Percentiles rank a stretch among this genome's conserved stretches.
These are phyloP conservation scores for Elmis aenea DNA, from an alignment of 2,888 invertebrate genomes.

Conservation along the genomic window DNA sequence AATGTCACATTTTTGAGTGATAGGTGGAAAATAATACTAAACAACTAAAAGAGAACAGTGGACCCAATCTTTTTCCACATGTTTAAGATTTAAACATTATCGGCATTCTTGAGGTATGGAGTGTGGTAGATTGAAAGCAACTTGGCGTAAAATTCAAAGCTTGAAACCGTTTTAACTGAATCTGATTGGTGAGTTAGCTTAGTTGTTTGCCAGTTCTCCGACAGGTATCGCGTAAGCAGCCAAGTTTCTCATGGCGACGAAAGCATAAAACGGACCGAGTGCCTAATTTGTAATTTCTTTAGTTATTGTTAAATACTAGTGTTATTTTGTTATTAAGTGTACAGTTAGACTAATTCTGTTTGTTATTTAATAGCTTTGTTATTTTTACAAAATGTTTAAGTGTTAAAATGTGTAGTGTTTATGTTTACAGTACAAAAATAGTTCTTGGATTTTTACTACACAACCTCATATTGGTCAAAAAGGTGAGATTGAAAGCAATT, in stretches of 20 bases:
- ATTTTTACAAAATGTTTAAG: slow-evolving; percentile 27
- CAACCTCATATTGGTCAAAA: slow-evolving; percentile 22
- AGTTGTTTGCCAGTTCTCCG: slow-evolving; percentile 20
- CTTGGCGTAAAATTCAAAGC: no score
- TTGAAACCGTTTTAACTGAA: no score
- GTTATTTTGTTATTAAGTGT: slow-evolving; percentile 27
- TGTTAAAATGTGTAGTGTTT: slow-evolving; percentile 32
- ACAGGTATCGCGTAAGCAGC: slow-evolving; percentile 27
- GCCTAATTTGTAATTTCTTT: slow-evolving; percentile 28
- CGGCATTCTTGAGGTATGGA: no score
- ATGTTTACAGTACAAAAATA: slow-evolving; percentile 32
- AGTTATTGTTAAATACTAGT: slow-evolving; percentile 26
- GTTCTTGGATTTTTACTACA: slow-evolving; percentile 30
- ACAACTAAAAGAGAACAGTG: no score
- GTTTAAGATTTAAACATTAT: no score
- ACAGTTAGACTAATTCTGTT: slow-evolving; percentile 19
- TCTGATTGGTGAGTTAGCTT: no score
- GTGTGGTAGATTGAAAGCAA: no score
- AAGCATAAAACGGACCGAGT: slow-evolving; percentile 24
- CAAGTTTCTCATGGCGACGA: slow-evolving; percentile 29
- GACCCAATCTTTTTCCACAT: no score
- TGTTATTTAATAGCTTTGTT: slow-evolving; percentile 17
- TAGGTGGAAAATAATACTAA: no score
- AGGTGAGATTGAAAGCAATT: slow-evolving; percentile 18
- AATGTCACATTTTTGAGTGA: no score